Conservation (phyloP, 92 coral and sea anemone species). For the Pocillopora meandrina region DNA sequence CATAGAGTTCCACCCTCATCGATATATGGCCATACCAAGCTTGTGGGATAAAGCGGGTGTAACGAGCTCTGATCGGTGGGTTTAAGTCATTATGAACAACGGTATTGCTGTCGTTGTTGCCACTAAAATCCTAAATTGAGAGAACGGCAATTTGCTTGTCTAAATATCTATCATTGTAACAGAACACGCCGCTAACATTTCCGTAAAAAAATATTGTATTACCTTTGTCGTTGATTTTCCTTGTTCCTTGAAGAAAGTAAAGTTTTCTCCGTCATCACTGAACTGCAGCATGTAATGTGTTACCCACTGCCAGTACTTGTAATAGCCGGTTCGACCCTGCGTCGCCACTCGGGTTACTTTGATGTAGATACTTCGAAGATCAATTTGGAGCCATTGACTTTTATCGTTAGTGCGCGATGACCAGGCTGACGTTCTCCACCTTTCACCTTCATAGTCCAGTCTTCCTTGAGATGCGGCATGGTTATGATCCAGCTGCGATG, state of each 20-base stretch:
- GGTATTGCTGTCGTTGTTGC: not conserved
- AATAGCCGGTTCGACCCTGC: not conserved
- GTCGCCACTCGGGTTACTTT: not conserved
- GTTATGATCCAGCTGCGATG: not conserved
- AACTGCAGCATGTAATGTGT: not conserved
- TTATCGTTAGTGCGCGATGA: not conserved
- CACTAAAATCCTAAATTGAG: not conserved
- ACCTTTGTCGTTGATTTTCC: too few species aligned
- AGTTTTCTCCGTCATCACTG: not conserved
- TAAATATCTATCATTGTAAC: not conserved
- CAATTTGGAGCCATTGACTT: not conserved
- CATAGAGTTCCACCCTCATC: not conserved
- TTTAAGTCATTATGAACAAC: not conserved
- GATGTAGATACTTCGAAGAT: not conserved
- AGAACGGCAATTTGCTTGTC: not conserved
- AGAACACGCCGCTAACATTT: too few species aligned
- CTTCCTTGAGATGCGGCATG: not conserved
- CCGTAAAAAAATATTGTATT: too few species aligned
- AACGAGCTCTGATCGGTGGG: constrained; percentile 11
- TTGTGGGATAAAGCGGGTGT: not conserved
- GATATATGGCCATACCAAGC: not conserved
- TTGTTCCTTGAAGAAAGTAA: not conserved
- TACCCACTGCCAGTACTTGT: not conserved
- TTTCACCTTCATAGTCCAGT: not conserved
- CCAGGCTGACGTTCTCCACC: not conserved